Evolutionary conservation across 2,113 vertebrate species (phyloP), one percentile per base, ranked within the genome.

Genomic region (Alces alces): DNA sequence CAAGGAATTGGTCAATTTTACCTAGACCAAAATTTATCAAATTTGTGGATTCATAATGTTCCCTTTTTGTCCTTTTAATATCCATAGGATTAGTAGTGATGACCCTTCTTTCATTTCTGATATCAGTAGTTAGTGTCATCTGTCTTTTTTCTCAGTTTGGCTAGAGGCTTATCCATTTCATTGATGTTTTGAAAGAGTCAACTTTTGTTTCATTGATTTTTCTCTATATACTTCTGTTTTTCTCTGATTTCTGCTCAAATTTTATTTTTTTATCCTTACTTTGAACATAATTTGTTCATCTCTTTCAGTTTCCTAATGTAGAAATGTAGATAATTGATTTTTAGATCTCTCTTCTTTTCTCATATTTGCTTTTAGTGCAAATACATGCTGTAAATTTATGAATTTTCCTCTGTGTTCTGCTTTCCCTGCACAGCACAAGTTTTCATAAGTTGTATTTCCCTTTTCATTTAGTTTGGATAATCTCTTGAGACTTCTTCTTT

Each of bases 361-460:
- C 43, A 54, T 96, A 43, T 50, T 94, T 83, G 45, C 60, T 55
- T 92, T 52, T 45, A 55, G 13, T 89, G 36, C 33, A 76, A 14
- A 43, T 76, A 39, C 27, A 43, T 76, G 70, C 23, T 43, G 13
- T 76, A 43, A 76, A 43, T 14, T 76, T 82, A 11, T 55, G 58
- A 5, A 45, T 25, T 58, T 79, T 86, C 57, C 86, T 96, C 6
- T 66, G 4, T 85, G 36, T 23, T 27, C 47, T 96, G 57, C 57
- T 92, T 92, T 82, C 25, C 80, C 33, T 84, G 45, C 14, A 50
- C 88, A 39, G 2, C 52, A 73, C 16, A 52, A 25, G 13, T 92
- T 96, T 91, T 82, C 36, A 13, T 66, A 85, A 61, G n/a, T 92
- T 85, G 2, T 90, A n/a, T 86, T 96, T 89, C 88, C 45, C 61